phyloP scores from a whole-genome alignment of 2,888 invertebrate species.

The Thymelicus lineola region DNA sequence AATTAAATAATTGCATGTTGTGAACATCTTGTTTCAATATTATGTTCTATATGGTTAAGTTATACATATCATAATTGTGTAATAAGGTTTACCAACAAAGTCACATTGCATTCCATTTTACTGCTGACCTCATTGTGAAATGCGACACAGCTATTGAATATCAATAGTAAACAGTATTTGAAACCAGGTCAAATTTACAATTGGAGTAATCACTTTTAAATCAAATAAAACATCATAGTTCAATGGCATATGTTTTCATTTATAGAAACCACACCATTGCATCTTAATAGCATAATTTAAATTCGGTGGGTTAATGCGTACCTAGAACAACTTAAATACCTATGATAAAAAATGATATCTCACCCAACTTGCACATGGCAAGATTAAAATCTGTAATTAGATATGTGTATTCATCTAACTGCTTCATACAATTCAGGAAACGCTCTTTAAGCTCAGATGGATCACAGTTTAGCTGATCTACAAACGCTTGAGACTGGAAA shows the following conservation, averaged over 20 bases:
- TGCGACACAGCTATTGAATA: not conserved
- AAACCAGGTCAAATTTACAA: not conserved
- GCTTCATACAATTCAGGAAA: conserved; percentile 69
- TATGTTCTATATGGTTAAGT: no score
- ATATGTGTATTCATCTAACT: conserved; percentile 74
- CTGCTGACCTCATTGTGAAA: not conserved
- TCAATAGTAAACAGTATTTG: not conserved
- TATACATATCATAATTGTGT: no score
- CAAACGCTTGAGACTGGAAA: conserved; percentile 65
- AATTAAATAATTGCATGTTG: no score
- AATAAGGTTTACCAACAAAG: not conserved
- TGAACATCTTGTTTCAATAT: no score
- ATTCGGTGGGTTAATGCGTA: no score
- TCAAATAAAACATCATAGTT: no score
- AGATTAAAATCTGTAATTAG: conserved; percentile 75
- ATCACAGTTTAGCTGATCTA: conserved; percentile 70
- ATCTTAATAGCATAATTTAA: no score
- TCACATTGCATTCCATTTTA: not conserved
- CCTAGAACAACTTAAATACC: no score
- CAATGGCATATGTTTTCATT: no score
- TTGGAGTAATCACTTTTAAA: no score
- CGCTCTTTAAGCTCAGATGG: conserved; percentile 69
- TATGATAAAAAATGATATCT: conserved; percentile 32
- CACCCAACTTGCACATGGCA: conserved; percentile 65
- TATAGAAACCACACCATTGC: no score